phyloP scores from a whole-genome alignment of 2,888 invertebrate species.

The Cantharis lateralis region DNA sequence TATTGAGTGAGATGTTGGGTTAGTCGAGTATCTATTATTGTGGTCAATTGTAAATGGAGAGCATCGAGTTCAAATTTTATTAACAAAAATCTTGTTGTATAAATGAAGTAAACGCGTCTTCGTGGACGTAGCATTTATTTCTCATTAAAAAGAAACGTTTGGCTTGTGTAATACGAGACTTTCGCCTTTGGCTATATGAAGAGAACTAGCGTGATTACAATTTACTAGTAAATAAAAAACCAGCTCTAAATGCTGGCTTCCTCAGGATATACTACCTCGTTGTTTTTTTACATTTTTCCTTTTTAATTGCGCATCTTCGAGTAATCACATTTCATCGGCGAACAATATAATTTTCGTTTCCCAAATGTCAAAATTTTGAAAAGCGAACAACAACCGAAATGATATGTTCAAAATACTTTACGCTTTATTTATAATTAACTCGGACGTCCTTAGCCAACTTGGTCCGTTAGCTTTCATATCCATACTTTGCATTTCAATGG shows the following conservation, averaged over 20 bases:
- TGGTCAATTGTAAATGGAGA: slow-evolving; percentile 22
- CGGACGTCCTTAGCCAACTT: neutral
- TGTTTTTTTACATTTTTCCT: neutral
- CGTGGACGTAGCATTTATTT: neutral
- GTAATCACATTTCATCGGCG: neutral
- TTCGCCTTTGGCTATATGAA: slow-evolving; percentile 6
- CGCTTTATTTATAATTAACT: neutral
- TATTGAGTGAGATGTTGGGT: slow-evolving; percentile 23
- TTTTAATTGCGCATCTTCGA: slow-evolving; percentile 18
- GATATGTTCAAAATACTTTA: neutral
- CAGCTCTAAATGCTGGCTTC: slow-evolving; percentile 20
- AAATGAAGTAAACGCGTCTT: neutral
- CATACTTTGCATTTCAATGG: slow-evolving; percentile 2
- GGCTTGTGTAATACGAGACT: slow-evolving; percentile 11
- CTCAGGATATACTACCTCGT: slow-evolving; percentile 16
- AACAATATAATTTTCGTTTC: neutral
- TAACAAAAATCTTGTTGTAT: neutral
- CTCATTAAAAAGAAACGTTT: neutral
- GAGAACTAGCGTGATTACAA: slow-evolving; percentile 23
- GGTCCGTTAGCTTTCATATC: neutral
- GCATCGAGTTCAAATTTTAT: neutral
- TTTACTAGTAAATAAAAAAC: slow-evolving; percentile 19
- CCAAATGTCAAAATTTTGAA: neutral
- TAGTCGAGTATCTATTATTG: slow-evolving; percentile 20
- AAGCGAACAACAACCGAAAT: neutral